These are phyloP conservation scores for Ophion obscuratus DNA, from an alignment of 2,888 invertebrate genomes.

Conservation along the genomic window DNA sequence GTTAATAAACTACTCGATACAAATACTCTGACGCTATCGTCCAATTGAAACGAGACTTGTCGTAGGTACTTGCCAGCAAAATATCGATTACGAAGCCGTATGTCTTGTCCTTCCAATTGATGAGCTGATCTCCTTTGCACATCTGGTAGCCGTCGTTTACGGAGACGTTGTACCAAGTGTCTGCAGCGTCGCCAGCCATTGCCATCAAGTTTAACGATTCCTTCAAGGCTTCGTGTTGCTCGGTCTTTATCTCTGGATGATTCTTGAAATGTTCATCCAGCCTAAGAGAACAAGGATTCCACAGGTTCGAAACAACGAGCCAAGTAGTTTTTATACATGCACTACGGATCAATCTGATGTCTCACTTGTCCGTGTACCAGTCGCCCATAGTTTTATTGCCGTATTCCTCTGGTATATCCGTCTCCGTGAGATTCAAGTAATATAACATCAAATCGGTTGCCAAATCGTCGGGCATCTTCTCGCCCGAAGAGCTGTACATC, in stretches of 20 bases:
- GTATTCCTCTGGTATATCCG: slow-evolving; percentile 23
- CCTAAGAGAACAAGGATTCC: slow-evolving; percentile 44
- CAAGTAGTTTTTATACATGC: neutral
- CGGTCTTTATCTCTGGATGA: slow-evolving; percentile 62
- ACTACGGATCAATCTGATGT: neutral
- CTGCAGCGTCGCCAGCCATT: slow-evolving; percentile 50
- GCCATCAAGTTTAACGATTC: slow-evolving; percentile 56
- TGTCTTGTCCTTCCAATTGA: slow-evolving; percentile 76
- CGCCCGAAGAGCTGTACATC: slow-evolving; percentile 41
- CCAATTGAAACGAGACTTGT: neutral
- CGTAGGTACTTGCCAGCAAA: slow-evolving; percentile 74
- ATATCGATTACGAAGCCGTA: slow-evolving; percentile 76
- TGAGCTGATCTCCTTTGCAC: slow-evolving; percentile 67
- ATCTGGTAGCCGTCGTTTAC: slow-evolving; percentile 22
- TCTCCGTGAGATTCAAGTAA: neutral
- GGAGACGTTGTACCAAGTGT: slow-evolving; percentile 64
- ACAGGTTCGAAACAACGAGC: neutral
- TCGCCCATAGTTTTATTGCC: slow-evolving; percentile 28
- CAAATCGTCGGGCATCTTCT: slow-evolving; percentile 14
- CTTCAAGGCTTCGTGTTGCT: slow-evolving; percentile 59
- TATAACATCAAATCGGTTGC: neutral
- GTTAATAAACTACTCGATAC: neutral
- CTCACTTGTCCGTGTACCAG: slow-evolving; percentile 40
- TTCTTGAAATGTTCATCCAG: slow-evolving; percentile 63
- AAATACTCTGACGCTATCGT: neutral